Conservation (phyloP, 2,797 vertebrate genomes). For the Chiroxiphia lanceolata region DNA sequence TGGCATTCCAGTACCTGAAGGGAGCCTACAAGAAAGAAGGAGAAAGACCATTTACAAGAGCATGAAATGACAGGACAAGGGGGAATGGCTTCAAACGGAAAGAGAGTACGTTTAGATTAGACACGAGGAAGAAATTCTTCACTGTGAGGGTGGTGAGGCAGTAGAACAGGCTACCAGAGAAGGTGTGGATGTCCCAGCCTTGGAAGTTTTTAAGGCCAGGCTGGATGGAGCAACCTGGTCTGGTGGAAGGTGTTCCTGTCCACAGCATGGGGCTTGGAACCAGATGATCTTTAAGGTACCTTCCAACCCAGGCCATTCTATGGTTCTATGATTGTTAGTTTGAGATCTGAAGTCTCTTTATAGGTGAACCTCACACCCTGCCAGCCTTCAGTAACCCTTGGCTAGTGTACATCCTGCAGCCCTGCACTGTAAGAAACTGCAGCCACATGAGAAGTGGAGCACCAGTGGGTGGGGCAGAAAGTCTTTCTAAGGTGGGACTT, state of each 20-base stretch:
- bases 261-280: neutral
- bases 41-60: neutral
- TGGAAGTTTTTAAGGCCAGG: neutral
- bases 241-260: neutral
- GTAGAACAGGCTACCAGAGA: neutral
- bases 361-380: neutral
- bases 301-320: neutral
- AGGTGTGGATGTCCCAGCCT: neutral
- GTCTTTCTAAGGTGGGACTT: neutral
- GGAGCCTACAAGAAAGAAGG: neutral
- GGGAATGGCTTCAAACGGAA: neutral
- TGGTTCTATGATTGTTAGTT: neutral
- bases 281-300: neutral
- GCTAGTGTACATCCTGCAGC: neutral
- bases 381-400: neutral
- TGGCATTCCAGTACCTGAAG: neutral
- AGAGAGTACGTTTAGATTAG: neutral
- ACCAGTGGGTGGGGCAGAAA: neutral
- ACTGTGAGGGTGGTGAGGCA: neutral
- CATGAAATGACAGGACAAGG: neutral
- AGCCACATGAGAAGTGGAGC: neutral
- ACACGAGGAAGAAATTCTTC: neutral
- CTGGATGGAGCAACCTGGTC: neutral
- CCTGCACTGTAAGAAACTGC: neutral
- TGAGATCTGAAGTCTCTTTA: neutral